Base-by-base conservation (phyloP, 1,140 invertebrate species). In the Plectrocnemia conspersa region DNA sequence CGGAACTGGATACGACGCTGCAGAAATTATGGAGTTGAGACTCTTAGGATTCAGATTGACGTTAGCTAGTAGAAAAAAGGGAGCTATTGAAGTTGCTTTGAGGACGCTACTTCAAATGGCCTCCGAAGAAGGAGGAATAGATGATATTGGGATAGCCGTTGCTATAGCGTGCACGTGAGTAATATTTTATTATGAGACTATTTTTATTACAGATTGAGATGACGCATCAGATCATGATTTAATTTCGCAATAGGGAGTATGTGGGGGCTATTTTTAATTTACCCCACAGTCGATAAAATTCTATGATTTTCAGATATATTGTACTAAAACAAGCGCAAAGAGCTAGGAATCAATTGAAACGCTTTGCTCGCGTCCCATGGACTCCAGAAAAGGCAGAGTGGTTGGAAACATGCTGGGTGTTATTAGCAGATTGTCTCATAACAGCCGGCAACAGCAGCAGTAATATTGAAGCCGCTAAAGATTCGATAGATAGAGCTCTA, bases 351-450 rank as follows among this genome's bases (percentile, higher is more conserved):
- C 88, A 96, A 60, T 69, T 98, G 29, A 98, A 98, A 71, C 76
- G 92, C 24, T 82, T 98, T 11, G 82, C 85, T 2, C 93, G 93
- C 64, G 83, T 84, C 49, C 73, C 77, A 1, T 99, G 96, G 95
- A 93, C 83, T 9, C 89, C 93, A 56, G 91, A 93, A 70, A 93
- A 98, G 64, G 93, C 93, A 0, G 93, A 98, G 65, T 95, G 97
- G 68, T 75, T 98, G 29, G 95, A 98, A 73, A 83, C 86, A 56
- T 91, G 91, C 68, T 98, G 95, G 96, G 66, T 98, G 3, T 74
- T 98, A 3, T 74, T 97, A 13, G 88, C 92, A 0, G 93, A 97
- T 58, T 61, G 59, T 33, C 38, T 61, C n/a, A 25, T 61, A 2
- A 33, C 19, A 9, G 87, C 93, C 61, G 96, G 97, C 68, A 84